A percentile compares a stretch with the other conserved stretches of the same genome.
These are phyloP conservation scores for Epizoanthus ramosus DNA, from an alignment of 92 coral and sea anemone species.

Conservation along the genomic window DNA sequence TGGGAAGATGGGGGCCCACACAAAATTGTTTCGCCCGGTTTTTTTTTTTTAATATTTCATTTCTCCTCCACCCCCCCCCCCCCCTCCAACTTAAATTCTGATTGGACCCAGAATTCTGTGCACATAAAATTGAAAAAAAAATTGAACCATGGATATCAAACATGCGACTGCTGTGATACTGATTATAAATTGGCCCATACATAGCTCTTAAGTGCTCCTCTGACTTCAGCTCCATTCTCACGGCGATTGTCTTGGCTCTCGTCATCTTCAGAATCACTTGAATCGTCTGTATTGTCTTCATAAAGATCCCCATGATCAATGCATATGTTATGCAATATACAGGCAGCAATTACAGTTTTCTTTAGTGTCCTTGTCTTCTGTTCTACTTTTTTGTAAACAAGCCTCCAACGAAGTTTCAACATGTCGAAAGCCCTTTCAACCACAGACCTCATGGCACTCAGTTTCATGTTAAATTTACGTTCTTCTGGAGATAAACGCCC, in stretches of 20 bases:
- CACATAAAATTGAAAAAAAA: too few relatives aligned
- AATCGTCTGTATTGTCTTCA: constrained; percentile 23
- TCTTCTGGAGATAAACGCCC: constrained; percentile 50
- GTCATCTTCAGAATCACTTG: constrained; percentile 42
- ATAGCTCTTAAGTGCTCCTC: constrained; percentile 43
- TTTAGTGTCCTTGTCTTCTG: constrained; percentile 46
- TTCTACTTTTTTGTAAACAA: constrained; percentile 44
- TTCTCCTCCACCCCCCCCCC: too few relatives aligned
- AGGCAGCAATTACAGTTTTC: constrained; percentile 58
- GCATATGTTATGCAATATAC: constrained; percentile 52
- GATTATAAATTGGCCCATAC: constrained; percentile 41
- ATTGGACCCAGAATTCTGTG: too few relatives aligned
- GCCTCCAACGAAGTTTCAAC: constrained; percentile 48
- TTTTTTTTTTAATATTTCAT: too few relatives aligned
- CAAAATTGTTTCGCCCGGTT: too few relatives aligned
- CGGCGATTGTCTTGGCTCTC: constrained; percentile 24
- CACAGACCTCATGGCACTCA: constrained; percentile 54
- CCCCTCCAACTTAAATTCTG: too few relatives aligned
- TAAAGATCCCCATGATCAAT: constrained; percentile 46
- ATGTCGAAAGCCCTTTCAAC: constrained; percentile 60
- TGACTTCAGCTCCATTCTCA: constrained; percentile 47
- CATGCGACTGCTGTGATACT: background rate
- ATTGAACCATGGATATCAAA: too few relatives aligned
- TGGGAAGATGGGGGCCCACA: too few relatives aligned
- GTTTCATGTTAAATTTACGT: constrained; percentile 47